Evolutionary conservation across 2,888 invertebrate genomes (phyloP), one percentile per base, ranked within the genome.

Genomic region (Yponomeuta cagnagella): DNA sequence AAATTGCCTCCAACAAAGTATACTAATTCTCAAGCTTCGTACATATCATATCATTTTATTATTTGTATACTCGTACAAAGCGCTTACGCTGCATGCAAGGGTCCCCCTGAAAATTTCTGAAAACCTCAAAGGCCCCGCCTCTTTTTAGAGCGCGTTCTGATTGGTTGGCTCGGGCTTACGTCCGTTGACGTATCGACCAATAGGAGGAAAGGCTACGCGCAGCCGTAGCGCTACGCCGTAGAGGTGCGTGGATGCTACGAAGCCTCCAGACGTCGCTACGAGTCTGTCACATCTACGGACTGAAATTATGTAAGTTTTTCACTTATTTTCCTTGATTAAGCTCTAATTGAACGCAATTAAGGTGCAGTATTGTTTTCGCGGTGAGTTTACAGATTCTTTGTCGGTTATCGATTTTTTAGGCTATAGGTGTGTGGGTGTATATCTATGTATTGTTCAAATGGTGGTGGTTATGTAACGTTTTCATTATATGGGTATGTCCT

Each of bases 81-180:
- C 66, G 68, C 66, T 78, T 48, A 70, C 70, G 30, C 23, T 68
- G 37, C 70, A 70, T 78, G 85, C 86, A 85, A 80, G 80, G 82
- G 79, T 75, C 79, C 83, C 33, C 78, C 90, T 90, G 89, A 89
- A 90, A 89, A 83, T 89, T 90, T 90, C 91, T 85, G 92, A 90
- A 91, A 90, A 82, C 84, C 86, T 77, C 81, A 83, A 84, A 10
- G 85, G 82, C 87, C 80, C 82, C 90, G 87, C 91, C 82, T 82
- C 83, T 88, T 74, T 89, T 82, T 86, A 89, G 89, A 73, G 75
- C 73, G 73, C 76, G 75, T 78, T 77, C 80, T 78, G 81, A 91
- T 92, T 91, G 90, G 91, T 77, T 76, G 80, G 75, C 76, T 73
- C 77, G 76, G 76, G 79, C 82, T 84, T 84, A 87, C 83, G 83